Evolutionary conservation across 2,888 invertebrate genomes (phyloP).

Genomic region (Diploptera punctata): DNA sequence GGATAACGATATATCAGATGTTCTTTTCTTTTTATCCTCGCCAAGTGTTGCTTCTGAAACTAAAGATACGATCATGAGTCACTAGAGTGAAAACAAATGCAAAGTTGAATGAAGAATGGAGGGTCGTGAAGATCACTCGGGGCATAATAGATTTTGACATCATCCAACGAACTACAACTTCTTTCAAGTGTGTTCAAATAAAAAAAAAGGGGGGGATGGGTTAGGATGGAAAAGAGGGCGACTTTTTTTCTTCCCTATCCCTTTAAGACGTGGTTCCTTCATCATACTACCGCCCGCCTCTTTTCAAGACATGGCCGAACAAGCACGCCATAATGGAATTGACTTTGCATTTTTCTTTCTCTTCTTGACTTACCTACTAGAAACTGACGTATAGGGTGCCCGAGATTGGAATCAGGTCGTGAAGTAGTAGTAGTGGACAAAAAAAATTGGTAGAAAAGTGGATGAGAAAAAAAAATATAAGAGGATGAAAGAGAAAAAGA

Average conservation of each 20-base stretch:
- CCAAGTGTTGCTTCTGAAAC: too few relatives aligned
- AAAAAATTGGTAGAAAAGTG: neutral
- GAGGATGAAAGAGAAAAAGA: neutral
- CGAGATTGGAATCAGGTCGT: neutral
- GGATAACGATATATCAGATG: too few relatives aligned
- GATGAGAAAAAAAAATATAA: neutral
- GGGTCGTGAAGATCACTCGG: too few relatives aligned
- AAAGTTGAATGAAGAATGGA: too few relatives aligned
- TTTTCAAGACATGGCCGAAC: neutral
- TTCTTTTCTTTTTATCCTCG: too few relatives aligned
- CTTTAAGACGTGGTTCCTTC: constrained; percentile 9
- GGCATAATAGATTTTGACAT: neutral
- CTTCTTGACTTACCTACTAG: neutral
- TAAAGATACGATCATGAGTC: too few relatives aligned
- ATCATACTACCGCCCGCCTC: neutral
- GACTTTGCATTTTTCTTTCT: constrained; percentile 16
- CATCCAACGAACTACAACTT: neutral
- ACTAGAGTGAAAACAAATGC: too few relatives aligned
- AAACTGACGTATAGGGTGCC: neutral
- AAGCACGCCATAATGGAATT: neutral
- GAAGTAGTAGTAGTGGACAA: neutral
- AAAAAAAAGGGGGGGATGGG: neutral
- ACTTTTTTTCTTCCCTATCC: neutral
- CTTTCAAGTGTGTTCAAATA: neutral
- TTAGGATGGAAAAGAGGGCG: neutral